These are phyloP conservation scores for Polypedilum pembai DNA, from an alignment of 1,140 invertebrate species.

Conservation along the genomic window DNA sequence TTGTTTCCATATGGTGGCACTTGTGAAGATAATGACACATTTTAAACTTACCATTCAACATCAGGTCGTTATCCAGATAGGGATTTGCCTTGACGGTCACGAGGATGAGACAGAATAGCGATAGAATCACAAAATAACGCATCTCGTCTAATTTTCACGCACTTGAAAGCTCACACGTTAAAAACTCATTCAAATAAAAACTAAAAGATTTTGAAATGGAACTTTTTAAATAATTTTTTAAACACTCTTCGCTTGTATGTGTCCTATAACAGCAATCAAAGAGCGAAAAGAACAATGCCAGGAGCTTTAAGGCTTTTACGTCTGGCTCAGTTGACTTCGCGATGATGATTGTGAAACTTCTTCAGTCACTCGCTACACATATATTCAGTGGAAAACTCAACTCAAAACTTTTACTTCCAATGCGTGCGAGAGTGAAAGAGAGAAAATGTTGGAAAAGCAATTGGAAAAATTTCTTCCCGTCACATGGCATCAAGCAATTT, in stretches of 20 bases:
- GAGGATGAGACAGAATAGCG: constrained; percentile 6
- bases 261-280: not conserved
- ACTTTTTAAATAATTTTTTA: not conserved
- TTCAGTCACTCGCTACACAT: not conserved
- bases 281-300: not conserved
- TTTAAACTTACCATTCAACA: not conserved
- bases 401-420: not conserved
- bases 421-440: not conserved
- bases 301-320: not conserved
- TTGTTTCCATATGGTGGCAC: not conserved
- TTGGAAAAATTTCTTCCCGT: no score
- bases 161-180: not conserved
- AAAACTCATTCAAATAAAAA: not conserved
- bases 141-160: not conserved
- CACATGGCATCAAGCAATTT: no score
- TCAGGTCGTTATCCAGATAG: constrained; percentile 10
- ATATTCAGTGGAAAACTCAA: not conserved
- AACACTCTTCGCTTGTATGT: not conserved
- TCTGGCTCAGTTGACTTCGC: not conserved
- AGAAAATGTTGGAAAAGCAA: no score
- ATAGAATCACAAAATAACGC: not conserved
- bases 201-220: not conserved
- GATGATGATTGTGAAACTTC: constrained; percentile 4
- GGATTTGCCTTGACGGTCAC: constrained; percentile 16
- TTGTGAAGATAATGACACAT: not conserved